These are phyloP conservation scores for Nomada ruficornis DNA, from an alignment of 2,888 invertebrate genomes.

Conservation along the genomic window DNA sequence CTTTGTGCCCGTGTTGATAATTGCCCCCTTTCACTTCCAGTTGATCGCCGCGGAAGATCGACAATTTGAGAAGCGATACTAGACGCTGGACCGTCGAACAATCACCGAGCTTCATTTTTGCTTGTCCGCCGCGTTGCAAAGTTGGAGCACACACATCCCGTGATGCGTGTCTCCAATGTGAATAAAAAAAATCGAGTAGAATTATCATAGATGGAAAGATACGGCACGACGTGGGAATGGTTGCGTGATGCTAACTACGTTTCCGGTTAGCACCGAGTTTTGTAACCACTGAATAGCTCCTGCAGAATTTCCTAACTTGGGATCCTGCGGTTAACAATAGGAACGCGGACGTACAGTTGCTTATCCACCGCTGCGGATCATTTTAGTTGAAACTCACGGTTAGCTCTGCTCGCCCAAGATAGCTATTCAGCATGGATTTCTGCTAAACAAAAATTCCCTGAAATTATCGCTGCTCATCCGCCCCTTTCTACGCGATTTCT, in stretches of 20 bases:
- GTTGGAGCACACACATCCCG: no score
- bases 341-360: conserved; percentile 4
- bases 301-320: neutral
- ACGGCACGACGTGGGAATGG: neutral
- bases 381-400: neutral
- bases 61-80: neutral
- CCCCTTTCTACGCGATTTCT: no score
- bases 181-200: no score
- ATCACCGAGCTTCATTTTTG: no score
- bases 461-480: neutral
- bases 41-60: neutral
- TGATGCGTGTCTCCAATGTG: no score
- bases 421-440: conserved; percentile 1
- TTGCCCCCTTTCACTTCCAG: conserved; percentile 21
- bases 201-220: no score
- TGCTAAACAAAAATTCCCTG: neutral
- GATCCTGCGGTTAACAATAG: conserved; percentile 38
- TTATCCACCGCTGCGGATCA: conserved; percentile 8
- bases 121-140: no score
- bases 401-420: no score
- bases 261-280: conserved; percentile 47
- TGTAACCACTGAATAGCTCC: neutral
- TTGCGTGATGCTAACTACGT: conserved; percentile 35
- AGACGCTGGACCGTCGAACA: no score
- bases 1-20: conserved; percentile 9